Base-by-base conservation (phyloP, 2,113 vertebrate species). In the Corythornis vintsioides region DNA sequence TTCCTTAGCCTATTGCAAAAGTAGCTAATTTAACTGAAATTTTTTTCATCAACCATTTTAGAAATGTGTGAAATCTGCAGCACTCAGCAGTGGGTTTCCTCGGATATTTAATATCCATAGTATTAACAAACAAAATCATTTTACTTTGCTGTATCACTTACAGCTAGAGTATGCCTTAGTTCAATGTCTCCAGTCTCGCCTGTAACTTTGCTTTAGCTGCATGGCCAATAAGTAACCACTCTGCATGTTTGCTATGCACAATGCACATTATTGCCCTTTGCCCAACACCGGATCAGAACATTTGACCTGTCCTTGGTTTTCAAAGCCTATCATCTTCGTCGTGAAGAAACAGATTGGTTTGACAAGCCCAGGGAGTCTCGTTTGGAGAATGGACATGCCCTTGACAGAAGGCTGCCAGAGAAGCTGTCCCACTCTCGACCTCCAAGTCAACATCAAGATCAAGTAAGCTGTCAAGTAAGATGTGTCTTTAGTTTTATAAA, bases 301-400 rank as follows among this genome's bases (percentile, higher is more conserved):
- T 97, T 93, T 98, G 97, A 98, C 95, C 83, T 95, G 97, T 97
- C 97, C 95, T 97, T 97, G 96, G 87, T 98, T 97, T 98, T 92
- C 96, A 97, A 98, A 99, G 99, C 99, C 92, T 99, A 99, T 89
- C 99, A 99, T 73, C 98, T 99, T 72, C 98, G 99, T 83, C 98
- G 98, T 88, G 99, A 99, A 95, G 99, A 99, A 97, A 99, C 99
- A 40, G 99, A 99, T 97, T 99, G 99, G 99, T 99, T 99, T 97
- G 99, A 99, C 97, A 99, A 99, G 95, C 99, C 99, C 93, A 98
- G 98, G 66, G 99, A 99, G 50, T 98, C 98, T 76, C 98, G 98
- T 78, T 92, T 98, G 94, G 98, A 98, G 91, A 98, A 97, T n/a
- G 98, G 98, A 94, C 98, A 98, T 40, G 96, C 97, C 74, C 96